A percentile compares a stretch with the other conserved stretches of the same genome.
Evolutionary conservation across 2,113 vertebrate species (phyloP).

Genomic region (Grallaria varia): DNA sequence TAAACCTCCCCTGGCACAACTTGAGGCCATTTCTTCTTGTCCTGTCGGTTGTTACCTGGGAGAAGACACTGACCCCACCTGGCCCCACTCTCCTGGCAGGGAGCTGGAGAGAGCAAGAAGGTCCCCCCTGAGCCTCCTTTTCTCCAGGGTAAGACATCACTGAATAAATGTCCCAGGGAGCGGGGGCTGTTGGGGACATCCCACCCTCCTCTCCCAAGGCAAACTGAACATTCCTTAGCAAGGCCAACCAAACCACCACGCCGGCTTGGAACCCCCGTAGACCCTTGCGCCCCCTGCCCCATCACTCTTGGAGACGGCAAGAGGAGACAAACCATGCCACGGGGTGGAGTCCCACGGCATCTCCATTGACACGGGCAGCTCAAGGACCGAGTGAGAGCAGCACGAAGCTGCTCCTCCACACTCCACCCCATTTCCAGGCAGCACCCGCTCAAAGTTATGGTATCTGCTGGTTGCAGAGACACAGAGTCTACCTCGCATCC

Average conservation of each 20-base stretch:
- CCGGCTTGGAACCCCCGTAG: accelerated
- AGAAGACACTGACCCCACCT: accelerated
- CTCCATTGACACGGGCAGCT: accelerated
- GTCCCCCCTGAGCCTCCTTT: background rate
- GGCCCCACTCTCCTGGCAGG: background rate
- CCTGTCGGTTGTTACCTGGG: background rate
- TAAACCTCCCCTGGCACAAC: background rate
- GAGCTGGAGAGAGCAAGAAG: background rate
- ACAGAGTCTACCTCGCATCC: constrained; percentile 1
- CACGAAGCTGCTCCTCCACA: accelerated
- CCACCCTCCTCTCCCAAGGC: background rate
- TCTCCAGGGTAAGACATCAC: background rate
- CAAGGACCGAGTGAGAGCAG: background rate
- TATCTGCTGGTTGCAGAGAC: constrained; percentile 17
- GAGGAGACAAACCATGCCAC: background rate
- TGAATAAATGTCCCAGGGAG: background rate
- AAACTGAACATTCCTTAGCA: background rate
- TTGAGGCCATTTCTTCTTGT: background rate
- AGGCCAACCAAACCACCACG: accelerated
- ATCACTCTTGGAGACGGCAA: background rate
- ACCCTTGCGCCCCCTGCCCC: too few species aligned
- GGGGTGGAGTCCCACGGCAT: accelerated
- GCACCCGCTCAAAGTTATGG: background rate
- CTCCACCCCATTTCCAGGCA: background rate
- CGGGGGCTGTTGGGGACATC: background rate